Percentiles rank a stretch among this genome's conserved stretches.
These are phyloP conservation scores for Drosophila equinoxialis DNA, from an alignment of 1,140 invertebrate genomes.

Conservation along the genomic window DNA sequence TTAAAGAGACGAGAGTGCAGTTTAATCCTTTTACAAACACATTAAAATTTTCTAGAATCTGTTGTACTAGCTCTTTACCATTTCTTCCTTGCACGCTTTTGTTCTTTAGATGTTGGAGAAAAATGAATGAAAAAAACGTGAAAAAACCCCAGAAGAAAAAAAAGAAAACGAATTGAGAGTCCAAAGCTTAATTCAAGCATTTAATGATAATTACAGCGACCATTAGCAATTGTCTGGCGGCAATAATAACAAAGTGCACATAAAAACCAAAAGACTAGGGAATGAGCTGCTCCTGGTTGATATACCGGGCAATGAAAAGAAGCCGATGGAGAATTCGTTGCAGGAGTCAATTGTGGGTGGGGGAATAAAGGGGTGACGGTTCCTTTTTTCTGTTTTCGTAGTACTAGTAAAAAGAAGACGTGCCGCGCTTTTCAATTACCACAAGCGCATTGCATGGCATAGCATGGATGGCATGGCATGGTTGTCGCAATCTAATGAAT, in stretches of 20 bases:
- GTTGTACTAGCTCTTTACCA: constrained; percentile 40
- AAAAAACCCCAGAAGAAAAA: not conserved
- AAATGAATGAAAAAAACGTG: constrained; percentile 14
- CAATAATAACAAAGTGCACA: constrained; percentile 66
- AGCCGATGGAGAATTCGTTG: not conserved
- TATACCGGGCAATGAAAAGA: constrained; percentile 8
- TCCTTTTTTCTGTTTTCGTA: not conserved
- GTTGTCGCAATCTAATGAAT: constrained; percentile 68
- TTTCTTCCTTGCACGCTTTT: constrained; percentile 22
- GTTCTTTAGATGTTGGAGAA: constrained; percentile 16
- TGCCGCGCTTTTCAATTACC: constrained; percentile 71
- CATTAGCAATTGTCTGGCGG: constrained; percentile 73
- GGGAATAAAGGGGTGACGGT: constrained; percentile 33
- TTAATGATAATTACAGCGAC: constrained; percentile 74
- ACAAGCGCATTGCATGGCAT: constrained; percentile 20
- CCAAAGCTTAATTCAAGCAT: constrained; percentile 52
- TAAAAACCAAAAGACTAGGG: constrained; percentile 49
- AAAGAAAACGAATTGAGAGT: constrained; percentile 35
- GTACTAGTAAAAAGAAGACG: constrained; percentile 30
- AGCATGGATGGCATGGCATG: constrained; percentile 9
- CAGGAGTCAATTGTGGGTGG: not conserved
- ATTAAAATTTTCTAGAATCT: constrained; percentile 55
- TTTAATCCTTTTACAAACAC: constrained; percentile 58
- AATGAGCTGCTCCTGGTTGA: constrained; percentile 14
- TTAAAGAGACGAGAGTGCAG: constrained; percentile 45